Percentiles rank a stretch among this genome's conserved stretches.
Evolutionary conservation across 1,140 invertebrate genomes (phyloP).

Genomic region (Ruditapes philippinarum): DNA sequence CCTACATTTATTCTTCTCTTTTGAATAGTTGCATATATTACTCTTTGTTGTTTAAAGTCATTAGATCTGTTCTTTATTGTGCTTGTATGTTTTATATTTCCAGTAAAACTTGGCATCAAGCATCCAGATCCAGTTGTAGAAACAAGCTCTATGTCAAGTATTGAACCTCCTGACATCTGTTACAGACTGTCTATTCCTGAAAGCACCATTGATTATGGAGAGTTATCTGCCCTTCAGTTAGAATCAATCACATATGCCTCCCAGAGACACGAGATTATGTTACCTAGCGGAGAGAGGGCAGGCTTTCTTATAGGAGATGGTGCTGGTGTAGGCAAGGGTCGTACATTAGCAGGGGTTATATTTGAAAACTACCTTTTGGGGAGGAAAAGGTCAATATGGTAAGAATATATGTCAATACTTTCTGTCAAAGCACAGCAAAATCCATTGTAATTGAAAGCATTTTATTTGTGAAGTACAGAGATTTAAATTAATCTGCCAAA

Average conservation of each 20-base stretch:
- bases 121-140: slow-evolving; percentile 99
- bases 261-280: slow-evolving; percentile 97
- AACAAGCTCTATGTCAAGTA: slow-evolving; percentile 98
- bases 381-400: slow-evolving; percentile 97
- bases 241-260: slow-evolving; percentile 98
- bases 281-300: slow-evolving; percentile 96
- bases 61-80: no score
- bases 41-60: no score
- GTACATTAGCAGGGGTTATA: slow-evolving; percentile 99
- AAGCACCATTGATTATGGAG: slow-evolving; percentile 93
- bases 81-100: slow-evolving; percentile 72
- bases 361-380: slow-evolving; percentile 99
- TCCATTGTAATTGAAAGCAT: no score
- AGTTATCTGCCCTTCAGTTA: slow-evolving; percentile 97
- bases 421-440: no score
- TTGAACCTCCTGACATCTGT: slow-evolving; percentile 97
- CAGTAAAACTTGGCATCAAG: slow-evolving; percentile 97
- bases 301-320: slow-evolving; percentile 99
- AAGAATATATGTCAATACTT: no score
- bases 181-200: slow-evolving; percentile 96
- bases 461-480: no score
- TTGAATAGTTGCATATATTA: no score
- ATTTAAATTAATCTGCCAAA: no score
- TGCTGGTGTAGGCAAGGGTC: slow-evolving; percentile 99
- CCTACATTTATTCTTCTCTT: no score